Base-by-base conservation (phyloP, 2,888 invertebrate genomes). In the Tanypteryx hageni region DNA sequence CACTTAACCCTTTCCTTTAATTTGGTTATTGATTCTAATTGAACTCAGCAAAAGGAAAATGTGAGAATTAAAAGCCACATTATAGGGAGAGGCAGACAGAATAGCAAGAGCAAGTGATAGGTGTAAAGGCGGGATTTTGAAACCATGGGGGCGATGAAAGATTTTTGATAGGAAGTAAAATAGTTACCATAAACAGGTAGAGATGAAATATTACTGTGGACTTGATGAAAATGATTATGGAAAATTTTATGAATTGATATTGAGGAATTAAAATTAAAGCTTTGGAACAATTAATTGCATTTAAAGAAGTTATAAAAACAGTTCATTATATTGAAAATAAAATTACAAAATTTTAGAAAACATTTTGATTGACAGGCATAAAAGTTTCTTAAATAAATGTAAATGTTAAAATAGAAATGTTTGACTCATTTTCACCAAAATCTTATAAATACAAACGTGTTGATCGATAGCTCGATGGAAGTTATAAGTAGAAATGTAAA, bases 1-100 rank as follows among this genome's bases (percentile, higher is more conserved):
- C 89, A 89, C 89, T 89, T 89, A 89, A 68, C 89, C 89, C 89
- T n/a, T 89, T 44, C 64, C 64, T 18, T n/a, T 44, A 22, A 7
- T 44, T 56, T 56, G 18, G 64, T 89, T 44, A 89, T n/a, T 31
- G 22, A 11, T 64, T 31, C 18, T 44, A 89, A 64, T 31, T 86
- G 44, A 44, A 13, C 31, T 59, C 61, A 58, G 64, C 16, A 10
- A 68, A n/a, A 18, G 16, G 1, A 13, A 0, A 76, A 13, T 27
- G 11, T 13, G 76, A 11, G 22, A 68, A 76, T 76, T 76, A 27
- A 76, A 13, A 27, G 76, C 22, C 27, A 22, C 22, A 27, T 22
- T 27, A 27, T 14, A 27, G 22, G 76, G 27, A 76, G 27, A 27
- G 27, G 76, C 76, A 27, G 76, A 76, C 76, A 13, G 13, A 27